A percentile compares a stretch with the other conserved stretches of the same genome.
phyloP scores from a whole-genome alignment of 2,797 vertebrate species.

The Rousettus madagascariensis region DNA sequence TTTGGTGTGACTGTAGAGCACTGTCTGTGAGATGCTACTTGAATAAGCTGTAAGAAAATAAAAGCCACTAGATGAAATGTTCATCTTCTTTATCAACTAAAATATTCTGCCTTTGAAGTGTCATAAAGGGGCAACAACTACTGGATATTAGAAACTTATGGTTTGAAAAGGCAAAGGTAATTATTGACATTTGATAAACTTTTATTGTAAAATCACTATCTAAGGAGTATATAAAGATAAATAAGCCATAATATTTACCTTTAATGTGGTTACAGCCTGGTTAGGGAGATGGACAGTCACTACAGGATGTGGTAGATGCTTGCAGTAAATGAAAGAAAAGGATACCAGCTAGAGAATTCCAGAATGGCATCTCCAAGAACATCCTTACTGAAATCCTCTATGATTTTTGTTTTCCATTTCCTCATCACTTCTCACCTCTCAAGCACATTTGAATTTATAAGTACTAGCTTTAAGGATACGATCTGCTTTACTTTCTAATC shows the following conservation, averaged over 20 bases:
- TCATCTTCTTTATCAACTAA: conserved; percentile 10
- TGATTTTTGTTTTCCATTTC: not conserved
- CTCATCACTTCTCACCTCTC: not conserved
- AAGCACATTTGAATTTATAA: not conserved
- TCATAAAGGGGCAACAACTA: conserved; percentile 30
- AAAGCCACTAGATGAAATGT: not conserved
- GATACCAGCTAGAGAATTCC: not conserved
- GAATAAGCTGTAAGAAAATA: not conserved
- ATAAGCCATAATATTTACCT: not conserved
- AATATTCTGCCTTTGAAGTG: not conserved
- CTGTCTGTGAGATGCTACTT: not conserved
- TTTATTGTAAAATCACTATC: not conserved
- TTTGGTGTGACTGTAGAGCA: not conserved
- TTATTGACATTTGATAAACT: conserved; percentile 34
- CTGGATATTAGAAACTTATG: not conserved
- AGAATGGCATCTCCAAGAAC: not conserved
- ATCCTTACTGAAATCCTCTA: not conserved
- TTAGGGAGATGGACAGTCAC: not conserved
- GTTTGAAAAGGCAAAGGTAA: conserved; percentile 23
- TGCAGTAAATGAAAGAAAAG: not conserved
- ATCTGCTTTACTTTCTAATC: not conserved
- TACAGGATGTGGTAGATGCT: not conserved
- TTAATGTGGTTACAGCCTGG: not conserved
- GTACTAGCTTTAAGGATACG: not conserved
- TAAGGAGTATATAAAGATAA: not conserved